Percentiles rank a stretch among this genome's conserved stretches.
These are phyloP conservation scores for Epistrophella euchroma DNA, from an alignment of 2,888 invertebrate genomes.

Conservation along the genomic window DNA sequence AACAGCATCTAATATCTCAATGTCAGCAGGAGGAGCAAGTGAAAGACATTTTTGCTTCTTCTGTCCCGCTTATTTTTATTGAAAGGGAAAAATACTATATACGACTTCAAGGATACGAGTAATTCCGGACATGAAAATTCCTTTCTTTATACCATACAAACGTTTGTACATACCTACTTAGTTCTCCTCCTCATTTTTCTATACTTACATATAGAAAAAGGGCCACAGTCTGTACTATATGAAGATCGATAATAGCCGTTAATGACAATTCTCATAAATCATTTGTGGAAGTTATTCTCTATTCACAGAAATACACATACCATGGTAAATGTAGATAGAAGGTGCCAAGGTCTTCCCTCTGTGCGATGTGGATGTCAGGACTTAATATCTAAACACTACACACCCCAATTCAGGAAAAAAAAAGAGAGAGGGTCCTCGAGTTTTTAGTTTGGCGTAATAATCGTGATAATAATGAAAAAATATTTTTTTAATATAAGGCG, in stretches of 20 bases:
- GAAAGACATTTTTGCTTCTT: constrained; percentile 56
- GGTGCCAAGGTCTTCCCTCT: constrained; percentile 29
- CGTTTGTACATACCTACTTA: not conserved
- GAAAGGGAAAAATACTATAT: constrained; percentile 46
- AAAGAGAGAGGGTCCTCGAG: constrained; percentile 55
- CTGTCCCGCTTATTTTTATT: constrained; percentile 20
- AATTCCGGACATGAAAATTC: constrained; percentile 71
- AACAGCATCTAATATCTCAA: constrained; percentile 69
- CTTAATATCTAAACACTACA: constrained; percentile 16
- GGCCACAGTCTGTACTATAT: constrained; percentile 46
- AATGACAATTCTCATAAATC: constrained; percentile 83
- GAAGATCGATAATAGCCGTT: constrained; percentile 77
- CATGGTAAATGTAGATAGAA: not conserved
- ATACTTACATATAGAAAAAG: not conserved
- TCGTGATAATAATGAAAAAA: constrained; percentile 61
- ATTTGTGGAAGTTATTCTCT: constrained; percentile 77
- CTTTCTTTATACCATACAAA: constrained; percentile 35
- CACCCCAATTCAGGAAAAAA: constrained; percentile 33
- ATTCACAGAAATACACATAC: constrained; percentile 25
- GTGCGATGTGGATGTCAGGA: constrained; percentile 28
- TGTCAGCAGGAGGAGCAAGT: constrained; percentile 53
- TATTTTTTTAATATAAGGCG: constrained; percentile 37
- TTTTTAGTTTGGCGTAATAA: constrained; percentile 72
- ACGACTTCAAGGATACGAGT: constrained; percentile 65
- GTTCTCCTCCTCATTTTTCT: not conserved